phyloP scores from a whole-genome alignment of 2,113 vertebrate species.

The Oreotragus oreotragus region DNA sequence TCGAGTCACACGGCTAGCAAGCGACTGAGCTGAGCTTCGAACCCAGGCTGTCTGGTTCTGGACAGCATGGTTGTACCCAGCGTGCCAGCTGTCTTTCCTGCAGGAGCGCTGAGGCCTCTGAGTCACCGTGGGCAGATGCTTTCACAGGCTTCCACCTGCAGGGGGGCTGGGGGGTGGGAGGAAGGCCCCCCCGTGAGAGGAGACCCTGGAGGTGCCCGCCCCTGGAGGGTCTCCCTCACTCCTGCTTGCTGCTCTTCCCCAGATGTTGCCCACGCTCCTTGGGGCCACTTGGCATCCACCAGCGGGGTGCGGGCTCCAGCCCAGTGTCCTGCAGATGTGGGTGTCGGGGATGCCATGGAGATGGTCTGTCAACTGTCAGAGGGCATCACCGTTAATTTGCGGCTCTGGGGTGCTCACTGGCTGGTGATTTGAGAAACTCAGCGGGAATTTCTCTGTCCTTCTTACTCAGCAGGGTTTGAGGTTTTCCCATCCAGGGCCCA shows the following conservation, averaged over 20 bases:
- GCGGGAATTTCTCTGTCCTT: background rate
- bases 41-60: background rate
- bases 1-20: background rate
- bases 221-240: rapidly evolving
- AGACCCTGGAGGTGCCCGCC: no score
- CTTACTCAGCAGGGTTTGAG: background rate
- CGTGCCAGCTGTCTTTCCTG: rapidly evolving
- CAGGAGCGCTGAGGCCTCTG: rapidly evolving
- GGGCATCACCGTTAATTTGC: background rate
- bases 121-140: background rate
- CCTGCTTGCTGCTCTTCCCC: background rate
- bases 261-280: rapidly evolving
- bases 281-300: rapidly evolving
- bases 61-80: rapidly evolving
- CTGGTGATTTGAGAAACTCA: background rate
- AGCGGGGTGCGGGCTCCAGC: rapidly evolving
- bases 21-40: background rate
- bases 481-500: background rate
- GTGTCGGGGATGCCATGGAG: background rate
- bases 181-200: background rate
- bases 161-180: rapidly evolving
- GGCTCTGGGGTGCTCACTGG: background rate
- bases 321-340: rapidly evolving
- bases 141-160: background rate
- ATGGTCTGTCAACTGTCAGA: background rate